phyloP scores from a whole-genome alignment of 1,140 invertebrate species.

The Cydia splendana region DNA sequence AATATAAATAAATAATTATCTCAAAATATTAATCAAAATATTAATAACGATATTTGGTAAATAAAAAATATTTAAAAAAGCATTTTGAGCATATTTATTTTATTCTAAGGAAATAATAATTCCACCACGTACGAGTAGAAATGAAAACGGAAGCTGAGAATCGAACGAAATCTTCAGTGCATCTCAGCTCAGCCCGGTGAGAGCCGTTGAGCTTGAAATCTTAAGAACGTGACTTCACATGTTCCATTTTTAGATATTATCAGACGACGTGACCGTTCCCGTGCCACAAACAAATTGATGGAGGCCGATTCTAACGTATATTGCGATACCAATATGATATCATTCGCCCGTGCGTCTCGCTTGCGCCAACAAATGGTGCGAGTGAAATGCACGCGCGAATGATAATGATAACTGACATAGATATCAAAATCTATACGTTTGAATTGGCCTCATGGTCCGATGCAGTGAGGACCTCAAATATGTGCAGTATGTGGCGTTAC shows the following conservation, averaged over 20 bases:
- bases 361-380: no score
- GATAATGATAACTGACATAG: no score
- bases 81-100: no score
- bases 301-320: background rate
- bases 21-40: no score
- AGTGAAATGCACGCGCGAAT: no score
- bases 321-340: background rate
- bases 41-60: no score
- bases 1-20: no score
- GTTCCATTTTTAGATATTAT: constrained; percentile 9
- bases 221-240: background rate
- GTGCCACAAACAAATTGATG: background rate
- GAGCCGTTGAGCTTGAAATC: background rate
- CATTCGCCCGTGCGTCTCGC: no score
- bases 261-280: background rate
- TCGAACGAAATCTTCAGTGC: background rate
- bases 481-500: background rate
- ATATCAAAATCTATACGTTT: no score
- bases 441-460: no score
- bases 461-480: background rate
- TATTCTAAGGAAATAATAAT: background rate
- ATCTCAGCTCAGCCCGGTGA: background rate
- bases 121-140: background rate
- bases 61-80: no score
- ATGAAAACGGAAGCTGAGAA: background rate